phyloP scores from a whole-genome alignment of 2,888 invertebrate species.

The Melinopterus prodromus region DNA sequence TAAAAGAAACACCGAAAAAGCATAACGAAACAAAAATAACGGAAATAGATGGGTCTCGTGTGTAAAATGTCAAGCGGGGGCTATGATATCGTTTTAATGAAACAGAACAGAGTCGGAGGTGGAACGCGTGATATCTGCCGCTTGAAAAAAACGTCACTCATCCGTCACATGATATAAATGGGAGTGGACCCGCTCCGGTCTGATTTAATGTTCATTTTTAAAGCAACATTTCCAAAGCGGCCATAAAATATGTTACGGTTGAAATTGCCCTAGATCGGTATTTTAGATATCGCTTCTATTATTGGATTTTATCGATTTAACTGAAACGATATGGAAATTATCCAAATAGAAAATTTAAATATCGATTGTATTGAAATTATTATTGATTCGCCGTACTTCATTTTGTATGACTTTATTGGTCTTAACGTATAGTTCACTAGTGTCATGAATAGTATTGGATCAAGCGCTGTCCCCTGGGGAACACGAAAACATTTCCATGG shows the following conservation, averaged over 20 bases:
- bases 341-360: neutral
- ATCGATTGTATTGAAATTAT: neutral
- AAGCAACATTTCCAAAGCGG: neutral
- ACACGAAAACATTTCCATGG: too few species aligned
- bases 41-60: constrained; percentile 11
- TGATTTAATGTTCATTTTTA: constrained; percentile 13
- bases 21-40: neutral
- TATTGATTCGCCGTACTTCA: too few species aligned
- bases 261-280: neutral
- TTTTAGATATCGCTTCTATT: neutral
- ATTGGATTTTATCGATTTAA: neutral
- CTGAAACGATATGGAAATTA: neutral
- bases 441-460: too few species aligned
- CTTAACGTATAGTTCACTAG: too few species aligned
- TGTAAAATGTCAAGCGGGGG: constrained; percentile 17
- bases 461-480: too few species aligned
- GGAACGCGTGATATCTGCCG: constrained; percentile 22
- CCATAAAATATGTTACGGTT: neutral
- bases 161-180: constrained; percentile 22
- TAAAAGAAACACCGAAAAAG: neutral
- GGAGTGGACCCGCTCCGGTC: neutral
- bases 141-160: constrained; percentile 19
- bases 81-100: constrained; percentile 24
- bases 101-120: constrained; percentile 13
- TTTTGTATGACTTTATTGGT: too few species aligned